A percentile compares a stretch with the other conserved stretches of the same genome.
These are phyloP conservation scores for Harpagifer antarcticus DNA, from an alignment of 2,797 vertebrate species.

Conservation along the genomic window DNA sequence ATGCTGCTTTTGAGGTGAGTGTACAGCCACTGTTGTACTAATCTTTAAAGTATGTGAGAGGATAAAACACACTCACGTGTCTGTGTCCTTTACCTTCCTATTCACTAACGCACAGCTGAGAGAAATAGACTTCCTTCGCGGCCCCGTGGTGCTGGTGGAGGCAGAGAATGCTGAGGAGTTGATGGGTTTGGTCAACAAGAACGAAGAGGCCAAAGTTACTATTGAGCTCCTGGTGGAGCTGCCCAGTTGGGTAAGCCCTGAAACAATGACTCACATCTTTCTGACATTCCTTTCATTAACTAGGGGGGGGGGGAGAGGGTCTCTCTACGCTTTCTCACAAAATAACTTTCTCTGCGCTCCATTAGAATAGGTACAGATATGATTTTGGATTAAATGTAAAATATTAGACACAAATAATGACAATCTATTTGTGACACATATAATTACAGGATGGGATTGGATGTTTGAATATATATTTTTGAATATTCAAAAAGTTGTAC, in stretches of 20 bases:
- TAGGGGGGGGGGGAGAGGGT: neutral
- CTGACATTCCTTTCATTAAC: neutral
- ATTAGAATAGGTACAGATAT: no score
- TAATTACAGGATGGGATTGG: no score
- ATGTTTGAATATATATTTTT: neutral
- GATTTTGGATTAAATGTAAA: no score
- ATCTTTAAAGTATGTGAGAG: neutral
- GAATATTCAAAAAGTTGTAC: no score
- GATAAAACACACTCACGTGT: slow-evolving; percentile 4
- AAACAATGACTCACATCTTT: neutral
- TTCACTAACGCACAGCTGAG: slow-evolving; percentile 76
- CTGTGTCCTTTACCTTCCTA: neutral
- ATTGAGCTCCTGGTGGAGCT: slow-evolving; percentile 91
- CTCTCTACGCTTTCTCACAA: neutral
- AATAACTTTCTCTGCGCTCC: neutral
- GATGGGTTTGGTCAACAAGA: slow-evolving; percentile 97
- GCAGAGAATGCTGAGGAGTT: slow-evolving; percentile 89
- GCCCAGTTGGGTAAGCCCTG: slow-evolving; percentile 88
- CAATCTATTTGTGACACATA: no score
- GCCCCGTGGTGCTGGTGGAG: slow-evolving; percentile 93
- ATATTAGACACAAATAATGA: no score
- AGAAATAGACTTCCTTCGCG: slow-evolving; percentile 86
- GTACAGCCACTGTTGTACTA: neutral
- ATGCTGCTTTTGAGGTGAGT: slow-evolving; percentile 91
- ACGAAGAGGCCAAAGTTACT: slow-evolving; percentile 92